Conservation (phyloP, 2,113 vertebrate species). For the Chauna torquata region DNA sequence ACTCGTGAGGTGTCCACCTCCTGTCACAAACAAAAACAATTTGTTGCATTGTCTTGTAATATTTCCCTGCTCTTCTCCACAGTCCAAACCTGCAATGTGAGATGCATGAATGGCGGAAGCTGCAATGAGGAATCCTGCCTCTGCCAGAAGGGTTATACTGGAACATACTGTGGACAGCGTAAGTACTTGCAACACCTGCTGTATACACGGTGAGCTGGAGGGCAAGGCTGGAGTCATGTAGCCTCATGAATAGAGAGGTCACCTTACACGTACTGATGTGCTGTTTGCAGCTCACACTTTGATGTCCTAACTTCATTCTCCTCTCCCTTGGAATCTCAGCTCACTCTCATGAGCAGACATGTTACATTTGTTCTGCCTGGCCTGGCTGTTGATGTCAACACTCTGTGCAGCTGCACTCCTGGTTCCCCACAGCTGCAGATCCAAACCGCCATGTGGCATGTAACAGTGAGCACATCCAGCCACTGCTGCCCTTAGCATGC, state of each 20-base stretch:
- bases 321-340: neutral
- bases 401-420: neutral
- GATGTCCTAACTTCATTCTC: rapidly evolving
- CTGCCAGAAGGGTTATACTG: conserved; percentile 88
- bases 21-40: rapidly evolving
- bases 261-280: no score
- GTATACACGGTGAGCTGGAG: rapidly evolving
- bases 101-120: conserved; percentile 92
- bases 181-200: conserved; percentile 59
- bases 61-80: neutral
- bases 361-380: neutral
- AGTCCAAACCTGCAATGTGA: conserved; percentile 87
- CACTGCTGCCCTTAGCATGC: neutral
- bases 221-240: rapidly evolving
- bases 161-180: conserved; percentile 91
- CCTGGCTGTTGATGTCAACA: neutral
- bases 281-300: neutral
- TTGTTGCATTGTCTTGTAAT: neutral
- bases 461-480: neutral
- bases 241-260: neutral
- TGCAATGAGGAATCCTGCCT: conserved; percentile 86
- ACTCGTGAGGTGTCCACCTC: neutral
- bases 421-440: neutral
- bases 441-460: neutral
- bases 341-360: neutral